Base-by-base conservation (phyloP, 2,113 vertebrate genomes). In the Machaerirhynchus nigripectus region DNA sequence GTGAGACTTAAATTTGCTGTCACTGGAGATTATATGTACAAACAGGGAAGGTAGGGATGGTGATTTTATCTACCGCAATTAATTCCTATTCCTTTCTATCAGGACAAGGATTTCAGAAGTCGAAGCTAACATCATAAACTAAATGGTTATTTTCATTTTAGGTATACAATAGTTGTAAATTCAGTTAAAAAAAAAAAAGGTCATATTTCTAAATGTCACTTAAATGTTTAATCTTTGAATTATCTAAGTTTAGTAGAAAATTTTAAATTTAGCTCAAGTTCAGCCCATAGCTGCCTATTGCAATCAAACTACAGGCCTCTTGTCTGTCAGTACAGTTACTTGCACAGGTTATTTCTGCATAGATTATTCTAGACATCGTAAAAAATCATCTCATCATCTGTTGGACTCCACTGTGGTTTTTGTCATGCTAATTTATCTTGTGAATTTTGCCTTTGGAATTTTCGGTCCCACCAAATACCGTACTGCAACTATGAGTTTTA, bases 221-320 rank as follows among this genome's bases (percentile, higher is more conserved):
- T 56, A 83, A 83, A n/a, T 0, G 4, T 83, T 78, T 50, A 56
- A 22, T 83, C 40, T 75, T 71, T 44, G 7, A 37, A 3, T 83
- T 35, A 35, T 2, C 2, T 53, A 70, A 67, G 2, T 80, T 84
- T 35, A 71, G n/a, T 20, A 27, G 47, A 61, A 90, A 80, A 63
- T 14, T 53, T 8, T 30, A 76, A 67, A 75, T 75, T 75, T 57
- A 79, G 3, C 18, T 67, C 18, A 57, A 57, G 5, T 85, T 70
- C 17, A 19, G 11, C 7, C 11, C 0, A 1, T 26, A 73, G 8
- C 16, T 82, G 4, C 12, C 10, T 6, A 24, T 4, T 71, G 16
- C 37, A 71, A 57, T 63, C 24, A 64, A 13, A 53, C 7, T 22
- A 35, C 37, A 79, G 22, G 13, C 2, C 33, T 73, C 9, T 57